Evolutionary conservation across 2,888 invertebrate species (phyloP), one percentile per base, ranked within the genome.

Genomic region (Caenorhabditis sp.): DNA sequence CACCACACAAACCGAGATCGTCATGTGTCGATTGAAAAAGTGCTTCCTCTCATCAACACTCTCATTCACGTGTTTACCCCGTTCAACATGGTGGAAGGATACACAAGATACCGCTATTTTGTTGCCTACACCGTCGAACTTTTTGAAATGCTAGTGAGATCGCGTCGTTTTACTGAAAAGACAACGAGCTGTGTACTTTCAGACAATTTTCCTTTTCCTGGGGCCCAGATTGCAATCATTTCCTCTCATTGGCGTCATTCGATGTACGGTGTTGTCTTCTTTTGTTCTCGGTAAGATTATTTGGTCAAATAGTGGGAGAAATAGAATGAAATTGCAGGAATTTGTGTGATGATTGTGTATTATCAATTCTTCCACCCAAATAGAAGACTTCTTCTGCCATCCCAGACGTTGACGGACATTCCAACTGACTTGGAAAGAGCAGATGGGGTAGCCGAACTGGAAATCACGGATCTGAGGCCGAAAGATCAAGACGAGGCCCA

Each of bases 11-110:
- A 50, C 11, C n/a, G n/a, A n/a, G n/a, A n/a, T n/a, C n/a, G n/a
- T n/a, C n/a, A n/a, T n/a, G n/a, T n/a, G n/a, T n/a, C n/a, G n/a
- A 32, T 84, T 5, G 82, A 85, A 37, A 65, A 62, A 13, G 74
- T 78, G 1, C 43, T 85, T 2, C 27, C 81, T n/a, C 35, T 76
- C 15, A 75, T 85, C 20, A 86, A 83, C 35, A 71, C 75, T 2
- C 62, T 77, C 15, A 79, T 86, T 32, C 86, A 86, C 53, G 58
- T 79, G 11, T 85, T 84, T 65, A 77, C 81, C 2, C 86, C 86
- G 0, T 86, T 86, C 66, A 86, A 86, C 45, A 85, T 83, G 77
- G 81, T 82, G 1, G 86, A 86, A 39, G 84, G 86, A 7, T 45
- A 50, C 4, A 84, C 85, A 2, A 41, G 81, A 37, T 77, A 58